phyloP scores from a whole-genome alignment of 2,888 invertebrate genomes.

The Drosophila acutilabella region DNA sequence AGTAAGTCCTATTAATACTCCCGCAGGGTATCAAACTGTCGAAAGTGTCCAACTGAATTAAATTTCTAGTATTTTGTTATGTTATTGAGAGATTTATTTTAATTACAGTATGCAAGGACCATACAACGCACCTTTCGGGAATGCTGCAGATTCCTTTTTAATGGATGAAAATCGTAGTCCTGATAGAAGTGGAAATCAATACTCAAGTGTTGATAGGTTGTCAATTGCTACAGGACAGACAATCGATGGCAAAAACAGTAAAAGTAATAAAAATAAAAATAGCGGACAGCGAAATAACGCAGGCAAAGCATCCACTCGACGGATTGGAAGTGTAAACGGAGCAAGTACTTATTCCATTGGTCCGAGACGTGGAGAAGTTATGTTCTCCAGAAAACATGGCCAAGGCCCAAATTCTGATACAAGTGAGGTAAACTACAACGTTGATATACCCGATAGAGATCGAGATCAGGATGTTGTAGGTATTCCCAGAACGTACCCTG shows the following conservation, averaged over 20 bases:
- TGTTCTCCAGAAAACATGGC: conserved; percentile 41
- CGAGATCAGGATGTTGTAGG: conserved; percentile 50
- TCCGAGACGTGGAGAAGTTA: conserved; percentile 22
- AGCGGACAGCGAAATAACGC: conserved; percentile 15
- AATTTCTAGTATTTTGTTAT: no score
- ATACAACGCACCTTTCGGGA: conserved; percentile 43
- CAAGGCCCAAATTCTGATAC: conserved; percentile 6
- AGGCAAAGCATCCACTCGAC: conserved; percentile 40
- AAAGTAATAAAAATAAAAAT: conserved; percentile 34
- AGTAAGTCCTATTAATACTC: conserved; percentile 80
- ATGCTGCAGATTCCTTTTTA: conserved; percentile 57
- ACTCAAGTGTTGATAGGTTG: conserved; percentile 51
- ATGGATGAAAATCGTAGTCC: conserved; percentile 82
- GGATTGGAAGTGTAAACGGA: conserved; percentile 36
- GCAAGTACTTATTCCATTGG: conserved; percentile 1
- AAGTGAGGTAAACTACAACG: conserved; percentile 20
- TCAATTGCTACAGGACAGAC: conserved; percentile 57
- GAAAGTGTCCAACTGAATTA: no score
- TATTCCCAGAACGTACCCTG: conserved; percentile 69
- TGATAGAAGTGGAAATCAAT: conserved; percentile 58
- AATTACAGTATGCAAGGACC: conserved; percentile 50
- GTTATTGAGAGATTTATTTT: background rate
- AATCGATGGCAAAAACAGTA: conserved; percentile 29
- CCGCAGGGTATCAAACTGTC: no score
- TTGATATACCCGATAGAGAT: conserved; percentile 40